A percentile compares a stretch with the other conserved stretches of the same genome.
Conservation (phyloP, 2,888 invertebrate species). For the Drosophila seclusa region DNA sequence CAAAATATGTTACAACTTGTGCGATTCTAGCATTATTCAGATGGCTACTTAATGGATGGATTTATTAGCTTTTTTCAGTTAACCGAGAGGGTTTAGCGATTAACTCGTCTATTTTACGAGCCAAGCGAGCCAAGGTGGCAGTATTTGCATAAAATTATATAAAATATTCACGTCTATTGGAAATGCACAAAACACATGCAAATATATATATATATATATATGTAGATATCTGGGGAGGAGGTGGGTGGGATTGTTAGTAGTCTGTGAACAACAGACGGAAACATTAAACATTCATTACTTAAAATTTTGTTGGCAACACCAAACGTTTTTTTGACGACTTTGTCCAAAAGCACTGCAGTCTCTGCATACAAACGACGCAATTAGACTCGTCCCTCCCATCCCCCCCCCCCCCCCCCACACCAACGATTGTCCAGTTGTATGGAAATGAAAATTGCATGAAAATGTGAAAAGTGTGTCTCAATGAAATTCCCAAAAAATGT, state of each 20-base stretch:
- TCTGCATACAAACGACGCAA: conserved; percentile 71
- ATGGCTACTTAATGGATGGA: conserved; percentile 1
- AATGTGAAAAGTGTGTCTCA: conserved; percentile 10
- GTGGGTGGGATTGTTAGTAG: conserved; percentile 17
- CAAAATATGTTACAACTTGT: background rate
- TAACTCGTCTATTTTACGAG: conserved; percentile 47
- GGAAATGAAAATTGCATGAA: conserved; percentile 8
- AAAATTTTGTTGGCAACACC: conserved; percentile 63
- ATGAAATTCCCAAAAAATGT: conserved; percentile 53
- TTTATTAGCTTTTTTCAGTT: background rate
- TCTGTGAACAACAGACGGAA: conserved; percentile 60
- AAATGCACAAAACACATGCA: conserved; percentile 28
- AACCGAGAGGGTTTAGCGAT: conserved; percentile 20
- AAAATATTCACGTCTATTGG: conserved; percentile 41
- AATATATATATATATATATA: background rate
- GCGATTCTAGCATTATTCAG: conserved; percentile 9
- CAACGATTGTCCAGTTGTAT: conserved; percentile 59
- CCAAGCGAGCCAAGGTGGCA: conserved; percentile 33
- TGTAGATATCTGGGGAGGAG: background rate
- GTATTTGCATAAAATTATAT: conserved; percentile 59
- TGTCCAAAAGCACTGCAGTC: conserved; percentile 57
- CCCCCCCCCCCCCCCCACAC: background rate
- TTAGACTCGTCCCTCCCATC: conserved; percentile 28
- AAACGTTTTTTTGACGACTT: conserved; percentile 33
- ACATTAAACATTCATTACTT: conserved; percentile 80